These are phyloP conservation scores for Silurus aristotelis DNA, from an alignment of 2,797 vertebrate species.

Conservation along the genomic window DNA sequence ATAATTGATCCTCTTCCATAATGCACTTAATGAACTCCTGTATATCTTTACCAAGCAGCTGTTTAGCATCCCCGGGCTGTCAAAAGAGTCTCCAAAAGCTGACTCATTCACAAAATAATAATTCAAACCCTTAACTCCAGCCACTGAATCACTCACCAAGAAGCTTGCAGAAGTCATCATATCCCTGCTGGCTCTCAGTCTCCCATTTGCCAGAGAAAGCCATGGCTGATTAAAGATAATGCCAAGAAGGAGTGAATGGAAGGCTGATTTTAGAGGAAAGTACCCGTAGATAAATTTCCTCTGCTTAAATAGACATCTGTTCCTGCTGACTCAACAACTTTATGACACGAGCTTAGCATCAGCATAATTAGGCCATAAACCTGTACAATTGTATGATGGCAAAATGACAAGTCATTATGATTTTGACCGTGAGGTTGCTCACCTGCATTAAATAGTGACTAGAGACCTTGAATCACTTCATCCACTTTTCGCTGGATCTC, in stretches of 20 bases:
- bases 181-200: constrained; percentile 86
- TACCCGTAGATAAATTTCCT: constrained; percentile 1
- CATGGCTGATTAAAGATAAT: constrained; percentile 70
- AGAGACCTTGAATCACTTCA: constrained; percentile 11
- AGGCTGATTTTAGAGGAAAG: constrained; percentile 62
- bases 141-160: constrained; percentile 76
- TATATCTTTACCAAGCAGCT: not conserved
- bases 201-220: constrained; percentile 88
- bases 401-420: constrained; percentile 66
- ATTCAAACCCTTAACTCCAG: not conserved
- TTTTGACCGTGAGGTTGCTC: constrained; percentile 69
- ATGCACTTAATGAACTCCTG: not conserved
- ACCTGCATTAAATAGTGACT: constrained; percentile 46
- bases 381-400: constrained; percentile 63
- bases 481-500: not conserved
- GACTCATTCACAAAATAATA: not conserved
- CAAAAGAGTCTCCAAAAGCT: not conserved
- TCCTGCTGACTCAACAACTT: constrained; percentile 36
- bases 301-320: constrained; percentile 65
- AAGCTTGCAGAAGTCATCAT: constrained; percentile 85
- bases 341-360: constrained; percentile 55
- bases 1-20: not conserved
- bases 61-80: not conserved
- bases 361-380: constrained; percentile 54
- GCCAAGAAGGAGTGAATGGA: constrained; percentile 52